These are phyloP conservation scores for Adela reaumurella DNA, from an alignment of 2,888 invertebrate species.

Conservation along the genomic window DNA sequence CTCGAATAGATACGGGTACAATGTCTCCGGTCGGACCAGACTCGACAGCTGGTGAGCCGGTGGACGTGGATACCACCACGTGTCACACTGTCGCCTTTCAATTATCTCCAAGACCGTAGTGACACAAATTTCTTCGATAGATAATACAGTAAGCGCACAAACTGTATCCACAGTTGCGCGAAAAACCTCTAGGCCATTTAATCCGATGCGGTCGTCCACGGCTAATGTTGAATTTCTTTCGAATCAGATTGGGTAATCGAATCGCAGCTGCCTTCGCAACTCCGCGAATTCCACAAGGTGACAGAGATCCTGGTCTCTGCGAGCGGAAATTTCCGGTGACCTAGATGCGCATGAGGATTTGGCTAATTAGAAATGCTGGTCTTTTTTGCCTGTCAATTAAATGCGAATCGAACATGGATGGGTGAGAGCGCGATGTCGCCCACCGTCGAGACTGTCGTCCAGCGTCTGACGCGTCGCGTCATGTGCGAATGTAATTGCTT, in stretches of 20 bases:
- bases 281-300: background rate
- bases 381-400: conserved; percentile 45
- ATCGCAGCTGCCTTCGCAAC: background rate
- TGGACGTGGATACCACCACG: conserved; percentile 3
- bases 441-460: conserved; percentile 37
- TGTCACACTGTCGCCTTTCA: conserved; percentile 35
- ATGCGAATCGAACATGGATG: conserved; percentile 35
- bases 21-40: background rate
- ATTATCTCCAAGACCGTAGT: conserved; percentile 39
- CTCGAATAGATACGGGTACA: background rate
- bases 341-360: conserved; percentile 31
- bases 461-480: background rate
- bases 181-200: background rate
- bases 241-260: no score
- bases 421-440: conserved; percentile 51
- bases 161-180: background rate
- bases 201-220: no score
- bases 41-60: background rate
- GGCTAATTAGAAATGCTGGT: conserved; percentile 46
- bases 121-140: conserved; percentile 32
- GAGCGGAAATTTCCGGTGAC: conserved; percentile 50
- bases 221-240: no score
- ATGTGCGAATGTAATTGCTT: conserved; percentile 31
- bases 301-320: conserved; percentile 41
- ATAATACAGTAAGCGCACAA: background rate